Base-by-base conservation (phyloP, 2,888 invertebrate genomes). In the Leucophenga maculata region DNA sequence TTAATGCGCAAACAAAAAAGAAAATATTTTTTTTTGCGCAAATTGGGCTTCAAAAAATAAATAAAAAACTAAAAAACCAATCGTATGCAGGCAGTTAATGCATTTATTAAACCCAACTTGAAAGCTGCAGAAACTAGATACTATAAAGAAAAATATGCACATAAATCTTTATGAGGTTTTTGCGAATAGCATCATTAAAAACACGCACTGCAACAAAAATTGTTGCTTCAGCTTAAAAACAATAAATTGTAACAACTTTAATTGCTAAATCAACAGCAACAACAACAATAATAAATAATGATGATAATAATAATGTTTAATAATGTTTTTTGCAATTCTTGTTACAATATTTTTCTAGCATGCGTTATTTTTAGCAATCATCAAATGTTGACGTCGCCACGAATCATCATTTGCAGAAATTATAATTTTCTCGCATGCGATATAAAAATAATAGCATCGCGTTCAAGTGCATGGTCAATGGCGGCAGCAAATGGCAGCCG, bases 371-470 rank as follows among this genome's bases (percentile, higher is more conserved):
- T 60, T 60, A 39, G 39, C 11, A 8, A 6, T 39, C 39, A 39
- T 39, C 39, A 39, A 39, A 39, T 9, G 11, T 39, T 11, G 39
- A 11, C 39, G 11, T 39, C 39, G 11, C 8, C 32, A 32, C 32
- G 3, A 32, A n/a, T 32, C 26, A 59, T 60, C 59, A 60, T 60
- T 16, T 60, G n/a, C 32, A 39, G 32, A 60, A 60, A 60, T 59
- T 60, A 60, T 60, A 60, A 60, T 39, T 55, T 60, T 60, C 59
- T 39, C 39, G 18, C 39, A 60, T 60, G 59, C 59, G 18, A 60
- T 57, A 22, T 14, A 31, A n/a, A 20, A 57, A 11, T 8, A 26
- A 57, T 26, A 39, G 32, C 59, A 18, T 39, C 39, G 39, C 6
- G 1, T n/a, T 14, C 59, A 60, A 60, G 59, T 60, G 16, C 59